A percentile compares a stretch with the other conserved stretches of the same genome.
Conservation (phyloP, 2,888 invertebrate species). For the Himalopsyche japonica region DNA sequence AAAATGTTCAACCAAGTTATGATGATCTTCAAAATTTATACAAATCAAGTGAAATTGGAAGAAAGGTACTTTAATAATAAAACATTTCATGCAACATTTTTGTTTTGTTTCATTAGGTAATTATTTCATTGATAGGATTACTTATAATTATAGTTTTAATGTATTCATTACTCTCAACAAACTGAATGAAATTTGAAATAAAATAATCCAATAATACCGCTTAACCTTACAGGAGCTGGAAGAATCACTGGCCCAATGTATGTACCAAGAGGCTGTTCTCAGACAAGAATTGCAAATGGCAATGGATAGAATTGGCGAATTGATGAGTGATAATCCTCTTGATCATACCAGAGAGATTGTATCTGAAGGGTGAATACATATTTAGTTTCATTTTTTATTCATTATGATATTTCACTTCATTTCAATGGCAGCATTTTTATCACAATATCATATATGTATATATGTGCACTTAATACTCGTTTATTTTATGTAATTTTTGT, state of each 20-base stretch:
- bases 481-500: background rate
- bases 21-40: conserved; percentile 19
- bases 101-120: background rate
- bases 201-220: too few species aligned
- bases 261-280: conserved; percentile 55
- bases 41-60: conserved; percentile 24
- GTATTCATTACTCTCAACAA: too few species aligned
- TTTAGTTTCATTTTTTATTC: conserved; percentile 2
- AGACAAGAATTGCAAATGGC: conserved; percentile 66
- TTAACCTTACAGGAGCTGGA: conserved; percentile 54
- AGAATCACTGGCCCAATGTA: conserved; percentile 58
- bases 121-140: too few species aligned
- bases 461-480: background rate
- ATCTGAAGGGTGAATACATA: conserved; percentile 57
- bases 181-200: too few species aligned
- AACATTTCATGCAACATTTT: background rate
- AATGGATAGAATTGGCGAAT: conserved; percentile 61
- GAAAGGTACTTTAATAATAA: conserved; percentile 14
- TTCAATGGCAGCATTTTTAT: too few species aligned
- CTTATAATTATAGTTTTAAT: too few species aligned
- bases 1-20: conserved; percentile 8
- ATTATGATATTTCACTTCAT: background rate
- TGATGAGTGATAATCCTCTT: conserved; percentile 57
- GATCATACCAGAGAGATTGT: conserved; percentile 54
- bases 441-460: background rate